phyloP scores from a whole-genome alignment of 2,113 vertebrate species.

The Hypocryptadius cinnamomeus region DNA sequence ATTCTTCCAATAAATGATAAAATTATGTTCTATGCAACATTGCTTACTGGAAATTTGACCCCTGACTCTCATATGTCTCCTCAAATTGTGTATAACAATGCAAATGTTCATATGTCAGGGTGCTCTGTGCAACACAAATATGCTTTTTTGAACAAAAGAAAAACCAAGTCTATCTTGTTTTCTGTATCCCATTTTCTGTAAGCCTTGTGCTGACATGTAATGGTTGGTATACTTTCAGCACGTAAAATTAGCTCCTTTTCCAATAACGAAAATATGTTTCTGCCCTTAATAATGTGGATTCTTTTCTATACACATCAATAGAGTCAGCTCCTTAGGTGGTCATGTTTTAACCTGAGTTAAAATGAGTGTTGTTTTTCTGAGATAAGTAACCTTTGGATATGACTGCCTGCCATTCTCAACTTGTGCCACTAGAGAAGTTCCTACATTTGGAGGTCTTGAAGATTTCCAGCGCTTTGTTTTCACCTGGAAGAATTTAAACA shows the following conservation, averaged over 20 bases:
- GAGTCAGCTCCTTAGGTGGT: neutral
- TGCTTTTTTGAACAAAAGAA: neutral
- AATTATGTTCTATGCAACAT: neutral
- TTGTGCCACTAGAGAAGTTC: neutral
- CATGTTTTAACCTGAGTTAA: neutral
- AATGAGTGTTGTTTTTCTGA: neutral
- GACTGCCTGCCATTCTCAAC: neutral
- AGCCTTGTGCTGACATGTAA: neutral
- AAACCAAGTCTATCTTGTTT: neutral
- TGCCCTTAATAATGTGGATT: neutral
- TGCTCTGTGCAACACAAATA: neutral
- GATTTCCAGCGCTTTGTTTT: neutral
- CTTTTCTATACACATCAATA: neutral
- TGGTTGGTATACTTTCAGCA: neutral
- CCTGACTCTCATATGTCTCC: conserved; percentile 9
- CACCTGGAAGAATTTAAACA: neutral
- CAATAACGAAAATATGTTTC: neutral
- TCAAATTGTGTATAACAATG: conserved; percentile 32
- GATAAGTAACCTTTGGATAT: neutral
- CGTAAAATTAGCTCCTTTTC: neutral
- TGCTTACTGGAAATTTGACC: conserved; percentile 22
- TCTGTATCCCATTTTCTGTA: conserved; percentile 1
- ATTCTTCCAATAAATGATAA: conserved; percentile 55
- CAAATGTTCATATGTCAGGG: neutral
- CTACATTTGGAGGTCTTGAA: neutral